Evolutionary conservation across 2,113 vertebrate species (phyloP), one percentile per base, ranked within the genome.

Genomic region (Myiopsitta monachus): DNA sequence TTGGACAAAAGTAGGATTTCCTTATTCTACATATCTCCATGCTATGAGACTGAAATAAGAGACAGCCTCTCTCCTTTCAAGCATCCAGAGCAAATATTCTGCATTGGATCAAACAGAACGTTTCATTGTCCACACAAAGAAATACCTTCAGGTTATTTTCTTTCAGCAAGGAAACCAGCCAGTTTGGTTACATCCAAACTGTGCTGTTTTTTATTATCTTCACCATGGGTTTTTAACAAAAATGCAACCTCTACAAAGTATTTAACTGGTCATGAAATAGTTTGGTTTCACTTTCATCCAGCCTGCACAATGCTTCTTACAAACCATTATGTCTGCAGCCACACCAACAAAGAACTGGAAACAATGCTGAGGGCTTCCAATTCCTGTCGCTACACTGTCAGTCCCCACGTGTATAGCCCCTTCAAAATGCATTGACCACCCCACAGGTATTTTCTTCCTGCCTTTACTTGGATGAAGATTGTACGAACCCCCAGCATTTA

Each of bases 281-380:
- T 90, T 73, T 57, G 38, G 31, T 90, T 69, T 95, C 64, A 62
- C 70, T 69, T 94, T 83, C 18, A 5, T 39, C n/a, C 27, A 47
- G 49, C 51, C 49, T 54, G n/a, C 67, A 14, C 33, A 41, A 12
- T 5, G 2, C 36, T 69, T 44, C 23, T 57, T 47, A 46, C 27
- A 62, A 76, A 54, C 26, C 3, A 5, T 27, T 51, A 18, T 4
- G 23, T 61, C 33, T 73, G 51, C 62, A 78, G 55, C 46, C 39
- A 31, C 23, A 16, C 43, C 44, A 54, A 52, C 7, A 36, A 69
- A 78, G 41, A 87, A 61, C 36, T 51, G 51, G 55, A 54, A 72
- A 78, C 2, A 1, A 31, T 7, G 2, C 4, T n/a, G 44, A 73
- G 18, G 41, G 72, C 30, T 72, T 28, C 41, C 0, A 0, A 18